These are phyloP conservation scores for Byasa hedistus DNA, from an alignment of 2,888 invertebrate genomes.

Conservation along the genomic window DNA sequence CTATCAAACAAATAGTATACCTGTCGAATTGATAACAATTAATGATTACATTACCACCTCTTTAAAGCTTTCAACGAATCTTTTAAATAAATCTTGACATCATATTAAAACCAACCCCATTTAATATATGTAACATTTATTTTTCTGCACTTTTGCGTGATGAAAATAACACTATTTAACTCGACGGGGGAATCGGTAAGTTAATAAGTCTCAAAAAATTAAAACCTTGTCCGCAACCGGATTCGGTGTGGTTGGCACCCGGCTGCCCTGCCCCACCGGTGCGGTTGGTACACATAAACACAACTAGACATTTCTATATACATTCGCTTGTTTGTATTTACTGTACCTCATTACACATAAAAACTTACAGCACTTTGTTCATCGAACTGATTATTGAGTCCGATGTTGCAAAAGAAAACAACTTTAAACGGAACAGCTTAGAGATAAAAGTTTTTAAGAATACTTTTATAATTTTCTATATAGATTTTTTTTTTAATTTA, in stretches of 20 bases:
- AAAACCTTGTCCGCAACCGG: slow-evolving; percentile 26
- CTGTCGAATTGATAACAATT: too few relatives aligned
- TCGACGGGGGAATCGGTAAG: slow-evolving; percentile 16
- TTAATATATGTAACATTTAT: background rate
- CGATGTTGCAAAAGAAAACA: too few relatives aligned
- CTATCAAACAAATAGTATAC: too few relatives aligned
- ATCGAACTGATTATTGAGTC: background rate
- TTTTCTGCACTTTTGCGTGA: background rate
- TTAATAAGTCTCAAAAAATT: slow-evolving; percentile 30
- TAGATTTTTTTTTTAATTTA: background rate
- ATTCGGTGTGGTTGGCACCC: slow-evolving; percentile 21
- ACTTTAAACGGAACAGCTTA: too few relatives aligned
- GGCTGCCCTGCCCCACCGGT: slow-evolving; percentile 23
- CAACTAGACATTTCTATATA: slow-evolving; percentile 13
- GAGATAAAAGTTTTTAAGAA: too few relatives aligned
- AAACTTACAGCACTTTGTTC: background rate
- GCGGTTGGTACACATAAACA: slow-evolving; percentile 17
- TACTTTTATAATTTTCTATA: too few relatives aligned
- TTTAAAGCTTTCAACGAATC: too few relatives aligned
- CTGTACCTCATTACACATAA: background rate
- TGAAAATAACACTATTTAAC: slow-evolving; percentile 9
- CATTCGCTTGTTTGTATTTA: slow-evolving; percentile 1
- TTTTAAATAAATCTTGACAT: too few relatives aligned
- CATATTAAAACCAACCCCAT: too few relatives aligned
- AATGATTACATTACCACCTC: too few relatives aligned